Conservation (phyloP, 2,888 invertebrate genomes). For the Clitarchus hookeri region DNA sequence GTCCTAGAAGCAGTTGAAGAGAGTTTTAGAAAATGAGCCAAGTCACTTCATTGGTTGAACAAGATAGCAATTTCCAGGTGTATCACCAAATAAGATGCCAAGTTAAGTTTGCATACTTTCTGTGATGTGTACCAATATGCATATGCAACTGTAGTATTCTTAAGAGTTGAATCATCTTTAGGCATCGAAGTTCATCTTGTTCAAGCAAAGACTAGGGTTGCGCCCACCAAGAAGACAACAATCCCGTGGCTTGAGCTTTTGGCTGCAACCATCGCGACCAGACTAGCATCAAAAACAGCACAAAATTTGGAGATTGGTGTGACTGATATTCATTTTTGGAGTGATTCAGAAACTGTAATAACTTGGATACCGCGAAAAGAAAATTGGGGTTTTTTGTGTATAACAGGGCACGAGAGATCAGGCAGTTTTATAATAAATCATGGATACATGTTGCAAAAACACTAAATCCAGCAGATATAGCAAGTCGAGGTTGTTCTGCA, state of each 20-base stretch:
- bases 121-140: not conserved
- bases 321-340: conserved; percentile 39
- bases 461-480: conserved; percentile 44
- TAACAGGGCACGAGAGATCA: conserved; percentile 40
- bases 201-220: too few relatives aligned
- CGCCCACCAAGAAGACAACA: too few relatives aligned
- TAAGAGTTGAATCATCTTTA: too few relatives aligned
- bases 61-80: not conserved
- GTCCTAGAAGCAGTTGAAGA: not conserved
- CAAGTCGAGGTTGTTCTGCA: conserved; percentile 39
- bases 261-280: too few relatives aligned
- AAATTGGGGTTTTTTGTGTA: conserved; percentile 44
- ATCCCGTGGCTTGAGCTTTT: too few relatives aligned
- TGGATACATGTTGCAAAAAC: conserved; percentile 44
- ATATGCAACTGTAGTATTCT: too few relatives aligned
- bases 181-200: too few relatives aligned
- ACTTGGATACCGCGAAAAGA: conserved; percentile 41
- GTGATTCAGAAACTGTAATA: conserved; percentile 20
- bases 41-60: not conserved
- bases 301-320: conserved; percentile 32
- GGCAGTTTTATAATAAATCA: not conserved
- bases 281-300: too few relatives aligned
- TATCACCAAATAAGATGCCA: not conserved
- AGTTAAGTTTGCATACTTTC: not conserved
- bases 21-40: not conserved